A percentile compares a stretch with the other conserved stretches of the same genome.
These are phyloP conservation scores for Tanypteryx hageni DNA, from an alignment of 2,888 invertebrate genomes.

Conservation along the genomic window DNA sequence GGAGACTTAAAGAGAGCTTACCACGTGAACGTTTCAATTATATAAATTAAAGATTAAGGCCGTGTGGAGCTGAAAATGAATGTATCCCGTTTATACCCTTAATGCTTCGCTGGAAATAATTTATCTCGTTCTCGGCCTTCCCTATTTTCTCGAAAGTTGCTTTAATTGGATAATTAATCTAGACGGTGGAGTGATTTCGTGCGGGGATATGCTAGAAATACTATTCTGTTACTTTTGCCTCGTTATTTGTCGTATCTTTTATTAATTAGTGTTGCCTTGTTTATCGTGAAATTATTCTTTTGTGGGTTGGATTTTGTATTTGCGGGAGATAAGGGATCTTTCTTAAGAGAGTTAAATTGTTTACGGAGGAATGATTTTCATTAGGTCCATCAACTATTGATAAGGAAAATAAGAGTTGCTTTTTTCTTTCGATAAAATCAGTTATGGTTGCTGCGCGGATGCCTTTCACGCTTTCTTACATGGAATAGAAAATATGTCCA, in stretches of 20 bases:
- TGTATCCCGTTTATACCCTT: neutral
- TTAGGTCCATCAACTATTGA: neutral
- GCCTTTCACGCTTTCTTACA: no score
- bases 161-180: constrained; percentile 1
- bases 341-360: neutral
- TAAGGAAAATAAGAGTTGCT: neutral
- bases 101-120: neutral
- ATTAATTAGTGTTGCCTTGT: neutral
- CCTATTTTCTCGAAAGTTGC: neutral
- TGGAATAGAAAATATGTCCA: no score
- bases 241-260: neutral
- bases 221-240: neutral
- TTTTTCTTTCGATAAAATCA: no score
- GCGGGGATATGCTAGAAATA: neutral
- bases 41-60: constrained; percentile 29
- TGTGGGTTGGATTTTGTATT: neutral
- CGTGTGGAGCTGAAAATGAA: neutral
- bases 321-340: neutral
- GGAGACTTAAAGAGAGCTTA: neutral
- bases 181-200: neutral
- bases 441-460: no score
- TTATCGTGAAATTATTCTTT: neutral
- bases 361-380: neutral
- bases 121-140: neutral
- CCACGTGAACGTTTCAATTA: neutral